A percentile compares a stretch with the other conserved stretches of the same genome.
Conservation (phyloP, 1,140 invertebrate species). For the Drosophila prosaltans region DNA sequence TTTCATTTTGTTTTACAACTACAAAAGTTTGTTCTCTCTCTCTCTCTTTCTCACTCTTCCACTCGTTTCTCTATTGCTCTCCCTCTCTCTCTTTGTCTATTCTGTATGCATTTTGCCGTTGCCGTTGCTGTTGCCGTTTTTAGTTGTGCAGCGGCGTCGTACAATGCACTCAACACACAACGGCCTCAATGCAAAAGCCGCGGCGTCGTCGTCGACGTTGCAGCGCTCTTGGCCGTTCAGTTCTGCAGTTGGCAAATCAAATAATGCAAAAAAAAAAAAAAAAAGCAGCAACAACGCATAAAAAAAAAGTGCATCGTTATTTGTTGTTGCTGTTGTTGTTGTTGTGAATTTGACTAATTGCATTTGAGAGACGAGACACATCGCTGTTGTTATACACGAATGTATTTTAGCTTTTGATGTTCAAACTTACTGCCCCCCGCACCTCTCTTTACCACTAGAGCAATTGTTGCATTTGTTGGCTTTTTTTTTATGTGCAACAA, state of each 20-base stretch:
- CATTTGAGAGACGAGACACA: constrained; percentile 29
- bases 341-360: constrained; percentile 75
- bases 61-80: constrained; percentile 35
- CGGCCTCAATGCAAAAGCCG: constrained; percentile 23
- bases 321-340: constrained; percentile 32
- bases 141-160: constrained; percentile 49
- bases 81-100: constrained; percentile 37
- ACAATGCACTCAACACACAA: constrained; percentile 62
- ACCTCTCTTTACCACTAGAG: not conserved
- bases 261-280: constrained; percentile 48
- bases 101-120: constrained; percentile 24
- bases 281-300: not conserved
- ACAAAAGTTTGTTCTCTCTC: constrained; percentile 26
- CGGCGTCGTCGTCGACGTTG: not conserved
- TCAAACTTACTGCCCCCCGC: not conserved
- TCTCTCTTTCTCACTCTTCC: constrained; percentile 22
- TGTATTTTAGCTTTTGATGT: constrained; percentile 55
- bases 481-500: constrained; percentile 40
- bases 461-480: constrained; percentile 49
- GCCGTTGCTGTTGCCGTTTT: constrained; percentile 22
- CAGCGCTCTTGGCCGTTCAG: constrained; percentile 60
- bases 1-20: constrained; percentile 67
- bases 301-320: constrained; percentile 39
- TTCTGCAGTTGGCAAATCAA: constrained; percentile 58
- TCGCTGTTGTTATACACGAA: constrained; percentile 16